These are phyloP conservation scores for Eulemur albifrons DNA, from an alignment of 2,797 vertebrate species.

Conservation along the genomic window DNA sequence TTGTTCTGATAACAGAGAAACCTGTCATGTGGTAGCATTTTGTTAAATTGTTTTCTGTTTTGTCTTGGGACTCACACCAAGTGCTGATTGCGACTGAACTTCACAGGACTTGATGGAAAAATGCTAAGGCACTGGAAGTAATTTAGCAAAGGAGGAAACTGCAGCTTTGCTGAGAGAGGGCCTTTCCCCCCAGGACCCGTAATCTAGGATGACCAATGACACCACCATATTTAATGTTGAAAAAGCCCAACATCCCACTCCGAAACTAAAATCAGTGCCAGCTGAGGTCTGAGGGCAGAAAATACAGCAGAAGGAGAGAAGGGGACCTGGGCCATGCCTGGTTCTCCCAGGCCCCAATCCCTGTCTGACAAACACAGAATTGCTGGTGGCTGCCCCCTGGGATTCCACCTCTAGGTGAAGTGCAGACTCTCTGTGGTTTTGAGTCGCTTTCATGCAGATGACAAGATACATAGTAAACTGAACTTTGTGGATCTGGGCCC, in stretches of 20 bases:
- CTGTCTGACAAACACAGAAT: too few species aligned
- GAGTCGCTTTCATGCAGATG: not conserved
- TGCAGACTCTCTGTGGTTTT: too few species aligned
- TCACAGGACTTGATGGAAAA: not conserved
- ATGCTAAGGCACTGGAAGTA: not conserved
- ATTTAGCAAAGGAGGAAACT: not conserved
- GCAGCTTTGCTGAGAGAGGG: not conserved
- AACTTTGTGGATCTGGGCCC: too few species aligned
- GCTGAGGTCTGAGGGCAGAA: not conserved
- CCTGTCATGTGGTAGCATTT: not conserved
- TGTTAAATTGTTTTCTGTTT: not conserved
- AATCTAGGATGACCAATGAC: not conserved
- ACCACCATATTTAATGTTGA: not conserved
- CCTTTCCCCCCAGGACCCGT: too few species aligned
- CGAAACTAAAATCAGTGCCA: not conserved
- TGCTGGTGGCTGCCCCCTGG: rapidly evolving
- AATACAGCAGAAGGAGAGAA: not conserved
- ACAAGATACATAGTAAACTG: not conserved
- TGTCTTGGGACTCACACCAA: not conserved
- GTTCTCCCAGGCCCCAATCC: not conserved
- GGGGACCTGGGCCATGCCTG: not conserved
- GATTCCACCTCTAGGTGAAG: not conserved
- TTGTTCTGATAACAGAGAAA: not conserved
- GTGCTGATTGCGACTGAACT: not conserved
- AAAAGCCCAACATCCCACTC: not conserved